Base-by-base conservation (phyloP, 2,888 invertebrate genomes). In the Agrochola macilenta region DNA sequence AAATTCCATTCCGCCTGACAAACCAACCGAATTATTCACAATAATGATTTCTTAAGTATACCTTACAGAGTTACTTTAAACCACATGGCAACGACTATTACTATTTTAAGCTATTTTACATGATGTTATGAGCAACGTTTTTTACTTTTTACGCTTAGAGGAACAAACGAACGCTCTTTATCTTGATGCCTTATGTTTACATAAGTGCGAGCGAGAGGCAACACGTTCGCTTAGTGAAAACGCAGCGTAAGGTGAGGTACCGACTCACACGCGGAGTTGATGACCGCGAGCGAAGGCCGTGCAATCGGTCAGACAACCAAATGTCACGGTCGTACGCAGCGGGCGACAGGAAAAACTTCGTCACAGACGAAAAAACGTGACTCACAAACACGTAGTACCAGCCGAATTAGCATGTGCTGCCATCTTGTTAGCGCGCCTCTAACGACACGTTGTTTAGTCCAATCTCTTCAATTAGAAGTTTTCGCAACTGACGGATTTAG, bases 231-330 rank as follows among this genome's bases (percentile, higher is more conserved):
- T 87, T 90, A 91, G 93, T 93, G 93, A 92, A 93, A 93, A 93
- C 91, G 90, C 89, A 90, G 85, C 87, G 90, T 92, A 93, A 93
- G 92, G 94, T 94, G 92, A 91, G 89, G 92, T 93, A 91, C 93
- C 90, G 91, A 90, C 93, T 92, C 93, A 89, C 92, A 93, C 93
- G 91, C 93, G 92, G 95, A 93, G 96, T 95, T 95, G 96, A 94
- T 95, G 96, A 96, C 96, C 96, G 96, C 95, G 92, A 89, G 89
- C 93, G 96, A 96, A 96, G 96, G 96, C 95, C 96, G 95, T 89
- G 90, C 96, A 96, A 96, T 96, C 96, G 96, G 96, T 96, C 96
- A 96, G 94, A 93, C 95, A 94, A 91, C 91, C 94, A 96, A 96
- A 96, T 96, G 96, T 96, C 96, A 96, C 90, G 96, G 96, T 88